Evolutionary conservation across 2,888 invertebrate species (phyloP).

Genomic region (Altica lythri): DNA sequence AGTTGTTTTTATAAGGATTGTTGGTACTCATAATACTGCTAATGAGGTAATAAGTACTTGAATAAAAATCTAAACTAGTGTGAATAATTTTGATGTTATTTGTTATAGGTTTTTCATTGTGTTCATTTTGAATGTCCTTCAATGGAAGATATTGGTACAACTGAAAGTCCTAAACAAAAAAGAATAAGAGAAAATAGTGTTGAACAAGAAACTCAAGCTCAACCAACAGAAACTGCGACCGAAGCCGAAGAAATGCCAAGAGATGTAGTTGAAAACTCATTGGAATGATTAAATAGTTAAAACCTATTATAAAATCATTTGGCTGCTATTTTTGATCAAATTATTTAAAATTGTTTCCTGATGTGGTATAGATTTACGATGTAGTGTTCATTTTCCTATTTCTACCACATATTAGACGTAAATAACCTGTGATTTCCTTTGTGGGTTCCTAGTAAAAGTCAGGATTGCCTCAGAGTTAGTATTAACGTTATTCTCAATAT

Average conservation of each 20-base stretch:
- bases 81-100: neutral
- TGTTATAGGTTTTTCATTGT: constrained; percentile 87
- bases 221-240: constrained; percentile 52
- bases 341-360: constrained; percentile 5
- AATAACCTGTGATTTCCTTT: constrained; percentile 21
- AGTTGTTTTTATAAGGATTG: constrained; percentile 91
- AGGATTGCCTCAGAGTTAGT: constrained; percentile 9
- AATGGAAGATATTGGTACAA: constrained; percentile 55
- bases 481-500: constrained; percentile 1
- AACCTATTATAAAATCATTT: neutral
- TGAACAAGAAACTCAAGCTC: constrained; percentile 28
- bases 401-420: constrained; percentile 7
- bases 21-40: constrained; percentile 96
- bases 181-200: constrained; percentile 13
- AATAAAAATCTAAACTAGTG: neutral
- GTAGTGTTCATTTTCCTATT: neutral
- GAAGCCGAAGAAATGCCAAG: constrained; percentile 51
- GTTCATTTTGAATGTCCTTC: constrained; percentile 98
- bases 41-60: constrained; percentile 77
- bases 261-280: neutral
- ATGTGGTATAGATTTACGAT: constrained; percentile 3
- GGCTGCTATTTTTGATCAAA: neutral
- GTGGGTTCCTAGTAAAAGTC: constrained; percentile 8
- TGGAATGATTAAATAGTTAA: constrained; percentile 1
- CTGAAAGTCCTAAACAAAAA: constrained; percentile 16